Evolutionary conservation across 2,888 invertebrate genomes (phyloP).

Genomic region (Pemphredon lugubris): DNA sequence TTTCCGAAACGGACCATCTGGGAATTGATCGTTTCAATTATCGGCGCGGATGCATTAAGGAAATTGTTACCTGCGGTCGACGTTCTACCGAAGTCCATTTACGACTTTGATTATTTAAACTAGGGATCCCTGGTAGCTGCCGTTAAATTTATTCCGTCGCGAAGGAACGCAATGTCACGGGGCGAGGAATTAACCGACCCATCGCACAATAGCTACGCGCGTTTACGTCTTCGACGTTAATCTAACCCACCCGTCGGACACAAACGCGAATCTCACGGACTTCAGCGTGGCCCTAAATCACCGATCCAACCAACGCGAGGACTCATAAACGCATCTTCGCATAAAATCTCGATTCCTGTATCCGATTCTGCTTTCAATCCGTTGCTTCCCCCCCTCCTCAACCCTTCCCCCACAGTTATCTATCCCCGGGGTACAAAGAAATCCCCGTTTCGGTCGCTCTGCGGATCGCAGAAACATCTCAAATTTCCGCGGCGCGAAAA

Average conservation of each 20-base stretch:
- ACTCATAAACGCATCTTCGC: conserved; percentile 1
- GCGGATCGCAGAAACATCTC: neutral
- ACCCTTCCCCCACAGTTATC: neutral
- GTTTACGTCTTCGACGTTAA: neutral
- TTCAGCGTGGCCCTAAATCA: conserved; percentile 1
- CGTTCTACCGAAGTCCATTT: neutral
- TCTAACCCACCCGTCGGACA: too few relatives aligned
- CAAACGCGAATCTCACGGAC: too few relatives aligned
- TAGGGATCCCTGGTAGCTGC: too few relatives aligned
- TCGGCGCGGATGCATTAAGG: conserved; percentile 46
- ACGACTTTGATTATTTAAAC: too few relatives aligned
- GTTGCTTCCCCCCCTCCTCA: neutral
- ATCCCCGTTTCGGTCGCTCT: neutral
- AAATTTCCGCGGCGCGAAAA: conserved; percentile 8
- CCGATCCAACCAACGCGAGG: neutral
- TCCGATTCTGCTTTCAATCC: neutral
- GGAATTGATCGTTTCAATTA: conserved; percentile 62
- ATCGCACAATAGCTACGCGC: conserved; percentile 18
- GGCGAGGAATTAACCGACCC: too few relatives aligned
- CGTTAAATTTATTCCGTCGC: too few relatives aligned
- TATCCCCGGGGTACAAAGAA: conserved; percentile 1
- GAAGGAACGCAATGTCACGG: too few relatives aligned
- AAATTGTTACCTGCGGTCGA: conserved; percentile 46
- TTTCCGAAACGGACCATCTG: conserved; percentile 38
- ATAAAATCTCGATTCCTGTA: conserved; percentile 1